Evolutionary conservation across 2,113 vertebrate genomes (phyloP).

Genomic region (Poeciliopsis occidentalis): DNA sequence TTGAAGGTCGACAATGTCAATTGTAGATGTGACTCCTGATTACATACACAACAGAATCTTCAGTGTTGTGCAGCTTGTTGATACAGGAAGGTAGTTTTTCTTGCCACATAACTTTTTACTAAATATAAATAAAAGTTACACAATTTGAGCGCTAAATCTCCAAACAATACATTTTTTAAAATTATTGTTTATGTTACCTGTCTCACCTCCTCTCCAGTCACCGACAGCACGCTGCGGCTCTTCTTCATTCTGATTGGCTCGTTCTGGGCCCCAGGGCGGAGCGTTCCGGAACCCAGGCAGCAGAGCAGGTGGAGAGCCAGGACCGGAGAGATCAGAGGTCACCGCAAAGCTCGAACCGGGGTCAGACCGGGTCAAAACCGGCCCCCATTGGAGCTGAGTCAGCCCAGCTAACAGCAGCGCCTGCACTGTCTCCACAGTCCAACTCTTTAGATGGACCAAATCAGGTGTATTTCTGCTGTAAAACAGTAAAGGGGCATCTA

Average conservation of each 20-base stretch:
- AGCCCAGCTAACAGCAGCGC: slow-evolving; percentile 35
- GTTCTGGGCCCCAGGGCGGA: slow-evolving; percentile 81
- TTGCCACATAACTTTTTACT: too few relatives aligned
- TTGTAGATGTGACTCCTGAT: too few relatives aligned
- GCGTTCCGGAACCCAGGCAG: slow-evolving; percentile 81
- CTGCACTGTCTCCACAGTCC: slow-evolving; percentile 17
- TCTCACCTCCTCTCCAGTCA: slow-evolving; percentile 80
- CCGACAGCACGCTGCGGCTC: slow-evolving; percentile 80
- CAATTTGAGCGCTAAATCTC: slow-evolving; percentile 16
- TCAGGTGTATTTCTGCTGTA: slow-evolving; percentile 4
- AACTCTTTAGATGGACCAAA: slow-evolving; percentile 26
- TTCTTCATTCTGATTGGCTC: slow-evolving; percentile 82
- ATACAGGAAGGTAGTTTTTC: too few relatives aligned
- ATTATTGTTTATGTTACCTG: slow-evolving; percentile 13
- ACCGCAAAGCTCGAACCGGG: slow-evolving; percentile 75
- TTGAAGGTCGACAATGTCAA: too few relatives aligned
- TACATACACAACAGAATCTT: too few relatives aligned
- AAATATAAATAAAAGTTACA: slow-evolving; percentile 27
- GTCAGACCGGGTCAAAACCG: slow-evolving; percentile 75
- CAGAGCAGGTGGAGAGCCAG: slow-evolving; percentile 82
- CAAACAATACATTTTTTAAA: not conserved
- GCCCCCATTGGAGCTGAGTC: slow-evolving; percentile 72
- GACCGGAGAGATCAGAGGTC: slow-evolving; percentile 79
- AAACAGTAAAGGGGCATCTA: slow-evolving; percentile 39
- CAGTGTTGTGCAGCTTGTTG: too few relatives aligned